Evolutionary conservation across 2,888 invertebrate genomes (phyloP), one percentile per base, ranked within the genome.

Genomic region (Drosophila mimetica): DNA sequence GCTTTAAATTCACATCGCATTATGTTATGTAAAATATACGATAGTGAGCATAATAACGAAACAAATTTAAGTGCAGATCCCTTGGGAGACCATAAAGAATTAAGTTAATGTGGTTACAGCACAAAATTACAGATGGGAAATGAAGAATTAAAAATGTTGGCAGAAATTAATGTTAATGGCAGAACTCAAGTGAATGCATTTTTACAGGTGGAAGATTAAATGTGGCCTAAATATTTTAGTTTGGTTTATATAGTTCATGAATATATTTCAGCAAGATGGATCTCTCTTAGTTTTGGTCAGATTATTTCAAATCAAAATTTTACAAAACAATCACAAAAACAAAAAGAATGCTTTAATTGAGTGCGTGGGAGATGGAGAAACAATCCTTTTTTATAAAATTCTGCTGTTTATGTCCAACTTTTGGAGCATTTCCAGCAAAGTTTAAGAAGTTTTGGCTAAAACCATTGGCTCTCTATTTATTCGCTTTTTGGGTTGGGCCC

Each of bases 1-100:
- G 63, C 75, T 85, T 81, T 85, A 85, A 82, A 77, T 75, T 75
- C 66, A 60, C 76, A 77, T 74, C 65, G 53, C 41, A 76, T 77
- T 75, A 86, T 86, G 59, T 80, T 72, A 76, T 83, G 51, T 72
- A 76, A 71, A 84, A 53, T 44, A n/a, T 64, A 63, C 41, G 30
- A 30, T 30, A 13, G 30, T 20, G 11, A 36, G 37, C 16, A 14
- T 9, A 65, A 46, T 39, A 55, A 37, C 16, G 32, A 61, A 64
- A 60, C 57, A 48, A 46, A 75, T 72, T 79, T 66, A 61, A 80
- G 60, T 70, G 65, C 61, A 71, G 46, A 36, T 44, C 37, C 44
- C 41, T 16, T 14, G 18, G 11, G 25, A 32, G 50, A 14, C 30
- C 41, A 59, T 42, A 34, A 55, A 25, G 32, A 59, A 59, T 41